Base-by-base conservation (phyloP, 2,888 invertebrate genomes). In the Noctua fimbriata region DNA sequence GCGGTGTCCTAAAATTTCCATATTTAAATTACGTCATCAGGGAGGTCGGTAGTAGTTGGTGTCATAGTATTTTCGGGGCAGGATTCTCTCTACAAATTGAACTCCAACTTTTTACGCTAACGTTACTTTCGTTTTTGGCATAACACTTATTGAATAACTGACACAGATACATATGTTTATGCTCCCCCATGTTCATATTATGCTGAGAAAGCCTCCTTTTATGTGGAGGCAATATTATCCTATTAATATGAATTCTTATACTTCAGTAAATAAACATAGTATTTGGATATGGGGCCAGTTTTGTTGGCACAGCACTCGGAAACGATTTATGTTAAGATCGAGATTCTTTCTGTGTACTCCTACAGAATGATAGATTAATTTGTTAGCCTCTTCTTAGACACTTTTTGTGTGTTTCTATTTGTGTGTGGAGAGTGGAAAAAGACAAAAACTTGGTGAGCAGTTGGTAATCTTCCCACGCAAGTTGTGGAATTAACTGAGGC, bases 131-230 rank as follows among this genome's bases (percentile, higher is more conserved):
- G 44, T 69, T 78, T 76, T 66, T 66, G 32, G 60, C 55, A 69
- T 65, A 73, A 49, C 71, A 72, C 52, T 76, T 78, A 82, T 79
- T 72, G 74, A 79, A 81, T 74, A 72, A 83, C 49, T 85, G 76
- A 69, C 79, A 80, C 69, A 81, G 67, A 79, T 84, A 80, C 86
- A 82, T 84, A 82, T 55, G 74, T 70, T 79, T 65, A 67, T 41
- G 41, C 49, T 63, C 28, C 79, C 74, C 73, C 60, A 70, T 74
- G 32, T 77, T 18, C 28, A 58, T 65, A 76, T 71, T 49, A 71
- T 58, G 24, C 76, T 41, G 32, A 63, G 66, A 66, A 67, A 65
- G 41, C 71, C 52, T 79, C 52, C 24, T 65, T 81, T 73, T 67
- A 76, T 81, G 32, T 77, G 44, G 44, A 66, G 69, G 74, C 67